phyloP scores from a whole-genome alignment of 2,113 vertebrate species.

The Diphyllodes magnificus region DNA sequence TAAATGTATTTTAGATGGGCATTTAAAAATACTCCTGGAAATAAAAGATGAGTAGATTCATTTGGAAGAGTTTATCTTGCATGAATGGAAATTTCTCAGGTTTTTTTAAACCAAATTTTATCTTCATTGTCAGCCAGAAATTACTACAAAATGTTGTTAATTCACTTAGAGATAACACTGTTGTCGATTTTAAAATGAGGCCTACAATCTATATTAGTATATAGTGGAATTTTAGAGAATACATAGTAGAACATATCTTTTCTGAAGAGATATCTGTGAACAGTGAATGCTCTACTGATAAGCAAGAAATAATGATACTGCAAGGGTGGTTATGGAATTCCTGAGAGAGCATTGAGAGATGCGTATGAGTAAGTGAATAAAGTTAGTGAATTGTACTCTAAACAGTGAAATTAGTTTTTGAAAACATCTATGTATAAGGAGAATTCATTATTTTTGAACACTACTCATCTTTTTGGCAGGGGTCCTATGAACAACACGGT shows the following conservation, averaged over 20 bases:
- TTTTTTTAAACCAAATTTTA: not conserved
- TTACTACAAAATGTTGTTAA: not conserved
- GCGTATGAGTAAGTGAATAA: not conserved
- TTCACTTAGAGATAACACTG: not conserved
- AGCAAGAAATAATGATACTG: not conserved
- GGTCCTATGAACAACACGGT: conserved; percentile 69
- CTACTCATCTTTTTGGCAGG: conserved; percentile 56
- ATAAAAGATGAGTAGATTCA: not conserved
- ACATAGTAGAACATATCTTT: not conserved
- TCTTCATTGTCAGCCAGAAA: not conserved
- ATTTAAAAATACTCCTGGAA: not conserved
- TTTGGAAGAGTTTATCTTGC: not conserved
- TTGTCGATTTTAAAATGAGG: not conserved
- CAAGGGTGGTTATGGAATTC: not conserved
- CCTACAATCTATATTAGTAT: not conserved
- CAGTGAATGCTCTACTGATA: not conserved
- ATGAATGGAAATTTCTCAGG: not conserved
- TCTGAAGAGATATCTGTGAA: not conserved
- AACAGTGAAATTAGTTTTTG: not conserved
- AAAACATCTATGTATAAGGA: not conserved
- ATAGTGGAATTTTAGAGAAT: not conserved
- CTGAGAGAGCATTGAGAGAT: not conserved
- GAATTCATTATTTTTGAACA: not conserved
- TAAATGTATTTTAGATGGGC: not conserved
- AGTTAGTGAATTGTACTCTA: not conserved